A percentile compares a stretch with the other conserved stretches of the same genome.
Conservation (phyloP, 2,888 invertebrate genomes). For the Protodeltote pygarga region DNA sequence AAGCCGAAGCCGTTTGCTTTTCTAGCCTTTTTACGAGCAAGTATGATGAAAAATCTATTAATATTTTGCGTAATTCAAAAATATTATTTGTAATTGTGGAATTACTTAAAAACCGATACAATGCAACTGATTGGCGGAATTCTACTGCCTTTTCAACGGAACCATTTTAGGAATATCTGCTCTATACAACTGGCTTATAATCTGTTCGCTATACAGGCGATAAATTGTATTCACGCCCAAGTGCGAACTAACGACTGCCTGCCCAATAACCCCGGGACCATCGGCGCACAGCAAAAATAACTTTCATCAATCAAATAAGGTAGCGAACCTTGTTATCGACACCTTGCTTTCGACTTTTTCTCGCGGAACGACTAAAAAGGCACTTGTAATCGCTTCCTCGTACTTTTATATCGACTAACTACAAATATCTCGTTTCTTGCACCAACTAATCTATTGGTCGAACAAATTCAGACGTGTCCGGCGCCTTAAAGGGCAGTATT, state of each 20-base stretch:
- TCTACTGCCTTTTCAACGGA: too few species aligned
- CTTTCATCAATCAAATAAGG: constrained; percentile 37
- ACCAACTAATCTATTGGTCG: constrained; percentile 49
- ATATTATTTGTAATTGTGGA: too few species aligned
- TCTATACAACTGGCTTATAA: neutral
- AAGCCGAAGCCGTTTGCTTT: too few species aligned
- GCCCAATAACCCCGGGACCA: constrained; percentile 1
- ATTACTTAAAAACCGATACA: too few species aligned
- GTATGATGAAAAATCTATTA: too few species aligned
- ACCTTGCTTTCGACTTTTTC: constrained; percentile 46
- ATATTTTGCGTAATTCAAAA: too few species aligned
- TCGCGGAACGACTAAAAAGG: constrained; percentile 42
- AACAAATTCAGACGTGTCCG: constrained; percentile 55
- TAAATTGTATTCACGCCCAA: constrained; percentile 7
- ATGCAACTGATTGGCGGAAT: too few species aligned
- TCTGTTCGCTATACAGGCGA: neutral
- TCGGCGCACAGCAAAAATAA: constrained; percentile 19
- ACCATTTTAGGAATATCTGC: too few species aligned
- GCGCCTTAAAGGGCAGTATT: constrained; percentile 52
- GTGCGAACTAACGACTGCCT: constrained; percentile 7
- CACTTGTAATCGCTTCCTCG: constrained; percentile 48
- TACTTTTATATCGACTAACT: constrained; percentile 47
- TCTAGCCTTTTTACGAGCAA: too few species aligned
- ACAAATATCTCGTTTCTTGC: constrained; percentile 51
- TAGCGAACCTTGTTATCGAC: constrained; percentile 45